Base-by-base conservation (phyloP, 2,797 vertebrate species). In the Typhlichthys eigenmanni region DNA sequence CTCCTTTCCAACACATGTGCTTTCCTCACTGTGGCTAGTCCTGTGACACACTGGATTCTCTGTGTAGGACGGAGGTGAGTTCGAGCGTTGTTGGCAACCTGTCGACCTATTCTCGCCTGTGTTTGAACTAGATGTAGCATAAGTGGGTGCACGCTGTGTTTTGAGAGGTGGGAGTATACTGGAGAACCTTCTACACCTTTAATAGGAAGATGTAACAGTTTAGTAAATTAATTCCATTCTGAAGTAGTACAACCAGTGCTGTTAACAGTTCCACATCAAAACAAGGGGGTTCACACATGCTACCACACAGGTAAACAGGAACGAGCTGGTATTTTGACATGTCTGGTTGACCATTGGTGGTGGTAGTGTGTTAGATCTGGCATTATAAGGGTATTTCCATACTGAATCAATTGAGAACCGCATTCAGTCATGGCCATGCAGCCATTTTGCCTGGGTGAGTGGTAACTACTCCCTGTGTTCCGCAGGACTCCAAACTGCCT, bases 401-500 rank as follows among this genome's bases (percentile, higher is more conserved):
- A 38, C 24, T 38, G 34, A 7, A 38, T 38, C 34, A 38, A 38
- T 38, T 38, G 34, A 38, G 7, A 38, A 38, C 34, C 1, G 34
- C 34, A 5, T 38, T 38, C 13, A 1, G 12, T 32, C 6, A 2
- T 11, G 14, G 53, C 47, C 59, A 9, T 38, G 8, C 34, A 6
- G 34, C 43, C 29, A 50, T 12, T 6, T 29, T 4, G n/a, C 12
- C 55, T 11, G 7, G 46, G 17, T 45, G 2, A 24, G 45, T 13
- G 29, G 8, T 34, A 1, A 60, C 12, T 43, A 24, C 10, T 76
- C 55, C 3, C 38, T 10, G 38, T 5, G 7, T 3, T 56, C 47
- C 7, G 48, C 81, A 99, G 97, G 97, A 98, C 88, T 98, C 97
- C 69, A 98, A 98, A 74, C 90, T 99, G 65, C 97, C 97, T 12